Evolutionary conservation across 2,888 invertebrate species (phyloP).

Genomic region (Buathra laborator): DNA sequence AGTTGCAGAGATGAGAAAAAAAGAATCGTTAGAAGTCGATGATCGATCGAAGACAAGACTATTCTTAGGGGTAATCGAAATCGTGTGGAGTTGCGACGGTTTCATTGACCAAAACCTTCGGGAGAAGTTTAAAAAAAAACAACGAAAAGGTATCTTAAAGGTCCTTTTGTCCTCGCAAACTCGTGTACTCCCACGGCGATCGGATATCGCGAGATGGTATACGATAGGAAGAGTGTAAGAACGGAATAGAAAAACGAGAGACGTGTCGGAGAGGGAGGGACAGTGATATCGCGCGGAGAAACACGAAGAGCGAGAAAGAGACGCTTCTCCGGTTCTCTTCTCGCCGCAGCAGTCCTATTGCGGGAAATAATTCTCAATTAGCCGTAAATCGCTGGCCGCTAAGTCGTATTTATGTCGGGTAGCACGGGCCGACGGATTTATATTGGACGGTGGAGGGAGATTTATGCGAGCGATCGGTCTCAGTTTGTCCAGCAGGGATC

Average conservation of each 20-base stretch:
- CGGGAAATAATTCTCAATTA: constrained; percentile 85
- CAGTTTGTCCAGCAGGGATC: constrained; percentile 80
- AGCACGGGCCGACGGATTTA: constrained; percentile 79
- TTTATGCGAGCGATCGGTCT: constrained; percentile 84
- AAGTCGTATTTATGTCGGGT: constrained; percentile 84
- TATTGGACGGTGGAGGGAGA: constrained; percentile 81
- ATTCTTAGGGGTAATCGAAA: constrained; percentile 29
- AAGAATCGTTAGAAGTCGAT: neutral
- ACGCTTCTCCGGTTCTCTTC: constrained; percentile 53
- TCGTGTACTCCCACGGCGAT: constrained; percentile 66
- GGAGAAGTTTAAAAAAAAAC: neutral
- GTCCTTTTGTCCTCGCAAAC: constrained; percentile 3
- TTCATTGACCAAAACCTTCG: constrained; percentile 35
- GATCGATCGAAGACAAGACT: neutral
- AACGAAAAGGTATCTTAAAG: neutral
- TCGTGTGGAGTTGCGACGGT: constrained; percentile 33
- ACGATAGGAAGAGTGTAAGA: constrained; percentile 63
- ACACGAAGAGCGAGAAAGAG: constrained; percentile 38
- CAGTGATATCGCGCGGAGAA: constrained; percentile 34
- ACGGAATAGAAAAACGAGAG: constrained; percentile 58
- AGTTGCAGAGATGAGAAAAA: neutral
- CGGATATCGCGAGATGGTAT: constrained; percentile 48
- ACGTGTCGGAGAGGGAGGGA: constrained; percentile 25
- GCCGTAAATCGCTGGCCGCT: constrained; percentile 80
- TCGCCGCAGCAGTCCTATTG: constrained; percentile 73